A percentile compares a stretch with the other conserved stretches of the same genome.
phyloP scores from a whole-genome alignment of 2,113 vertebrate species.

The Pangasianodon gigas region DNA sequence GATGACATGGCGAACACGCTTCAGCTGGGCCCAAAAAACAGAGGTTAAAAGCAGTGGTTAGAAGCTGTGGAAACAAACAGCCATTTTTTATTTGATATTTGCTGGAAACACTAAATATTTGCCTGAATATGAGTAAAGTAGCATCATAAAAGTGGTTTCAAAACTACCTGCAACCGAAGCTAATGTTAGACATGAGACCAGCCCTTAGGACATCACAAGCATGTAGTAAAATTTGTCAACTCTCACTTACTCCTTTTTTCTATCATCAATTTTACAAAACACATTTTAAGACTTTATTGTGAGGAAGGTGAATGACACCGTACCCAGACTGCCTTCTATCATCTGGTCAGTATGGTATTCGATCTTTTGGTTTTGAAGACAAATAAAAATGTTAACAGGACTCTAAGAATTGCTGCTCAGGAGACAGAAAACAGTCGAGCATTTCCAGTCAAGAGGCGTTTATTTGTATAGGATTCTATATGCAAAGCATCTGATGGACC shows the following conservation, averaged over 20 bases:
- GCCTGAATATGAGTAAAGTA: background rate
- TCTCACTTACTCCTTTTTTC: background rate
- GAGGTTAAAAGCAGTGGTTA: too few relatives aligned
- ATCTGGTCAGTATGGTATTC: background rate
- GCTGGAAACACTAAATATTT: background rate
- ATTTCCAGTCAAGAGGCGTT: background rate
- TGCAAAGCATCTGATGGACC: too few relatives aligned
- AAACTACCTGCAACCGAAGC: background rate
- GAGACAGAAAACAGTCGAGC: background rate
- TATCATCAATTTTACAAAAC: background rate
- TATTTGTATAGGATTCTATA: background rate
- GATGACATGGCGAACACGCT: background rate
- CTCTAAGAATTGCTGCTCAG: background rate
- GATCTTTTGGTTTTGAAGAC: background rate
- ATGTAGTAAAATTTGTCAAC: background rate
- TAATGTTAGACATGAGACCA: background rate
- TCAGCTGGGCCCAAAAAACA: background rate
- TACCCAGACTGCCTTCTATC: background rate
- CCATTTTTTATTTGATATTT: too few relatives aligned
- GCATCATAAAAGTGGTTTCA: background rate
- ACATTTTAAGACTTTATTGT: background rate
- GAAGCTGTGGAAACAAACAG: background rate
- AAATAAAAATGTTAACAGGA: background rate
- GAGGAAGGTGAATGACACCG: background rate
- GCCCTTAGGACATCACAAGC: background rate